Evolutionary conservation across 2,113 vertebrate genomes (phyloP).

Genomic region (Lates calcarifer): DNA sequence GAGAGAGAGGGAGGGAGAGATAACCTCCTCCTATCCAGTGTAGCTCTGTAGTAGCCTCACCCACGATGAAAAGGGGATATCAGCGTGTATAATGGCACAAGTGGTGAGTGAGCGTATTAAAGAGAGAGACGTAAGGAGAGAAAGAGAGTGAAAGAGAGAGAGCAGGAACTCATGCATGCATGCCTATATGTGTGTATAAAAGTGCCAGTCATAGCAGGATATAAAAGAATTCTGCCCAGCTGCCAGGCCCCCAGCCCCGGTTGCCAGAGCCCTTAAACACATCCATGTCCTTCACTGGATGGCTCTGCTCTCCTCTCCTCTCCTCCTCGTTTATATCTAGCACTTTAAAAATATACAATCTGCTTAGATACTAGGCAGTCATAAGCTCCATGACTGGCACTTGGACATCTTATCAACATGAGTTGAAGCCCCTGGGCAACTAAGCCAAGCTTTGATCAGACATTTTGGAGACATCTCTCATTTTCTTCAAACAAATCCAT

Average conservation of each 20-base stretch:
- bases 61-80: constrained; percentile 53
- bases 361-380: constrained; percentile 74
- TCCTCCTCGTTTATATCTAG: constrained; percentile 55
- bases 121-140: constrained; percentile 40
- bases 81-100: constrained; percentile 44
- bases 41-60: constrained; percentile 33
- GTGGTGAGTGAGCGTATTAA: constrained; percentile 56
- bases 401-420: constrained; percentile 74
- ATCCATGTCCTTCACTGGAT: constrained; percentile 68
- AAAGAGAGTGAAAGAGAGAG: constrained; percentile 23
- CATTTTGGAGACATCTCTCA: constrained; percentile 73
- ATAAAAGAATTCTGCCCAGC: constrained; percentile 66
- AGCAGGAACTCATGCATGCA: constrained; percentile 48
- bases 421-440: constrained; percentile 69
- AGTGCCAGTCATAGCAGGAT: constrained; percentile 67
- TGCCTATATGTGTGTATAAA: constrained; percentile 65
- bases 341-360: constrained; percentile 83
- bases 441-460: constrained; percentile 76
- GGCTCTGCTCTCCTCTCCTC: constrained; percentile 54
- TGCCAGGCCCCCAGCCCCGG: constrained; percentile 63
- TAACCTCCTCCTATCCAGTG: neutral
- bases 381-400: constrained; percentile 74
- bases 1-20: too few relatives aligned
- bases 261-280: constrained; percentile 73
- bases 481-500: constrained; percentile 79